Evolutionary conservation across 2,888 invertebrate genomes (phyloP).

Genomic region (Dynastes maya): DNA sequence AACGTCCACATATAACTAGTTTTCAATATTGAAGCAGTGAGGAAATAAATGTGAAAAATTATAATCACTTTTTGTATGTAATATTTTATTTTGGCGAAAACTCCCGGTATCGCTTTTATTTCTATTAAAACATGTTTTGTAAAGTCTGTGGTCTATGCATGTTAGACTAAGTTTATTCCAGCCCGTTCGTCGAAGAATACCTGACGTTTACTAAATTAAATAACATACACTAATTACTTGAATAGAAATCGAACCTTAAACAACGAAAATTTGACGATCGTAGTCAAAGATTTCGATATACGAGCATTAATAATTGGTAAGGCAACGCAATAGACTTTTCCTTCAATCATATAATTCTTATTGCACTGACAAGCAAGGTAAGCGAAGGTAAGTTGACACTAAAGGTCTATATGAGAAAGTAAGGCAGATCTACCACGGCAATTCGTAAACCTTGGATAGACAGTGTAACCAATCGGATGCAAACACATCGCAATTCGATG

Average conservation of each 20-base stretch:
- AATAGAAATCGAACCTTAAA: conserved; percentile 17
- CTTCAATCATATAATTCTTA: conserved; percentile 26
- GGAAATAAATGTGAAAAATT: neutral
- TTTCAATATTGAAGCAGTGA: conserved; percentile 37
- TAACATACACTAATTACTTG: conserved; percentile 16
- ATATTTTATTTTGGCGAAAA: neutral
- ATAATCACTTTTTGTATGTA: neutral
- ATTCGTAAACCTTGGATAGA: conserved; percentile 3
- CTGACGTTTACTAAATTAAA: conserved; percentile 46
- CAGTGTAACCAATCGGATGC: neutral
- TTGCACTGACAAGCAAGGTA: conserved; percentile 36
- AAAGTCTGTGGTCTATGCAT: conserved; percentile 62
- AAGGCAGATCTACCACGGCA: conserved; percentile 18
- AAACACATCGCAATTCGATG: neutral
- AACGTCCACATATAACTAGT: neutral
- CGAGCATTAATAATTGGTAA: conserved; percentile 41
- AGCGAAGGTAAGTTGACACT: conserved; percentile 39
- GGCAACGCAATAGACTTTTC: conserved; percentile 25
- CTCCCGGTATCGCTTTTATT: conserved; percentile 23
- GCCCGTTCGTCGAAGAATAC: conserved; percentile 50
- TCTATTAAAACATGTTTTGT: conserved; percentile 54
- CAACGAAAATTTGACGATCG: conserved; percentile 33
- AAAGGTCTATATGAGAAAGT: conserved; percentile 29
- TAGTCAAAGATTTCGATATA: conserved; percentile 33
- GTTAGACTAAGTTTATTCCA: conserved; percentile 56